A percentile compares a stretch with the other conserved stretches of the same genome.
These are phyloP conservation scores for Mus musculus DNA, from an alignment of 2,113 vertebrate genomes.

Conservation along the genomic window GRCm39 chr13:42207501-42208000, in stretches of 20 bases:
- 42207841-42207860: conserved; percentile 31
- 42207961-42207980: not conserved
- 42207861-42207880: not conserved
- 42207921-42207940: not conserved
- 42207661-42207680: not conserved
- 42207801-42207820: conserved; percentile 15
- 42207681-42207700: not conserved
- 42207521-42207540: not conserved
- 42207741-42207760: conserved; percentile 36
- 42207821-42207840: conserved; percentile 66
- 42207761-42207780: conserved; percentile 14
- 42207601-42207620: not conserved
- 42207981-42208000: not conserved
- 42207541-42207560: not conserved
- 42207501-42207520: too few relatives aligned
- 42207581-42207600: not conserved
- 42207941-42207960: not conserved
- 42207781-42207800: not conserved
- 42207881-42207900: not conserved
- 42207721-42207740: conserved; percentile 4
- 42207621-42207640: conserved; percentile 5
- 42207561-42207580: not conserved
- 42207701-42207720: not conserved
- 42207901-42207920: conserved; percentile 15
- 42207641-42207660: conserved; percentile 4